A percentile compares a stretch with the other conserved stretches of the same genome.
Evolutionary conservation across 1,140 invertebrate genomes (phyloP).

Genomic region (Physella acuta): DNA sequence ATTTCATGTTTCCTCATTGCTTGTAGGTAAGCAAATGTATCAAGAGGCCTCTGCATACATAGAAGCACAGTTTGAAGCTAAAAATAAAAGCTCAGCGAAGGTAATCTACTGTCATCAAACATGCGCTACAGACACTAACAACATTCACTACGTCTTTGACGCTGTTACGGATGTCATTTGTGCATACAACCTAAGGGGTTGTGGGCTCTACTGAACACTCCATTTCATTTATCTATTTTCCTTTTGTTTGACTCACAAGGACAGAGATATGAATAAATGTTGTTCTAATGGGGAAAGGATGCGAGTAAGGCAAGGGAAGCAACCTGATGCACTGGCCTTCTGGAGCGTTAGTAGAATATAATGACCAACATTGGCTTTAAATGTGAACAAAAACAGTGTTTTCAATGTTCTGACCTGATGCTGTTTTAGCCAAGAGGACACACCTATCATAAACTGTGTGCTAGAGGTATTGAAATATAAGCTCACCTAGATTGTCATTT

Average conservation of each 20-base stretch:
- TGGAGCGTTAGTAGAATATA: neutral
- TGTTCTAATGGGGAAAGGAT: neutral
- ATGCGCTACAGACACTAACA: constrained; percentile 99
- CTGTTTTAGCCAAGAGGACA: too few species aligned
- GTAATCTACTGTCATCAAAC: constrained; percentile 99
- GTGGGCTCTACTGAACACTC: constrained; percentile 82
- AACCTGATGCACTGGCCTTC: neutral
- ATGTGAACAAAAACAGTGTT: too few species aligned
- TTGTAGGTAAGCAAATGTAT: constrained; percentile 91
- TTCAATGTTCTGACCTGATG: too few species aligned
- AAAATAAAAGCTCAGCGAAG: constrained; percentile 97
- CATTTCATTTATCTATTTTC: neutral
- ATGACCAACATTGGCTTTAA: too few species aligned
- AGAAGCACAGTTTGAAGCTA: constrained; percentile 98
- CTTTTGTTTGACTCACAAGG: neutral
- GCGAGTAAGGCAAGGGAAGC: too few species aligned
- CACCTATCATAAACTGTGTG: too few species aligned
- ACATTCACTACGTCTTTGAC: constrained; percentile 99
- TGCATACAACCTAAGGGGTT: constrained; percentile 97
- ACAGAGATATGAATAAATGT: neutral
- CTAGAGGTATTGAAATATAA: too few species aligned
- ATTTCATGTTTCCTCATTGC: constrained; percentile 6
- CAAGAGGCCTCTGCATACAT: constrained; percentile 98
- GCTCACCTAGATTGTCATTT: too few species aligned
- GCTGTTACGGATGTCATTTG: constrained; percentile 99